phyloP scores from a whole-genome alignment of 1,140 invertebrate species.

The Zelostemma sp. region DNA sequence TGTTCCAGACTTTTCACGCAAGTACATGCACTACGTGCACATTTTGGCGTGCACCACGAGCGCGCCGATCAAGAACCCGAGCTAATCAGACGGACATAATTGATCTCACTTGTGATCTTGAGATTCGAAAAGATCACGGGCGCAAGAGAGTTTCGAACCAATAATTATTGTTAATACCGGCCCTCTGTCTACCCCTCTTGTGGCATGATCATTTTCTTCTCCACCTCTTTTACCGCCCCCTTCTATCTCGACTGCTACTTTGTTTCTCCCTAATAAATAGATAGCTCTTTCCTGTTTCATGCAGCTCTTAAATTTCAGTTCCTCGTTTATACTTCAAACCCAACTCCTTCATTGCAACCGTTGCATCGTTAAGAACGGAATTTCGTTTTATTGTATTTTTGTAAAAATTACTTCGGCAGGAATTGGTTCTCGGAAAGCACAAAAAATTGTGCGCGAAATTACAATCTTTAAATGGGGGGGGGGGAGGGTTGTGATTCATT shows the following conservation, averaged over 20 bases:
- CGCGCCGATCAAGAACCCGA: slow-evolving; percentile 51
- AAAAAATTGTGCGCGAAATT: too few species aligned
- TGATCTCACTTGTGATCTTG: slow-evolving; percentile 70
- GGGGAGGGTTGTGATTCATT: too few species aligned
- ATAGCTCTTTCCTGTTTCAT: too few species aligned
- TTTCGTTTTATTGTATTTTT: too few species aligned
- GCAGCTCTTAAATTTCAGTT: slow-evolving; percentile 4
- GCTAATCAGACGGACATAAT: slow-evolving; percentile 70
- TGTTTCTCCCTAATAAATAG: too few species aligned
- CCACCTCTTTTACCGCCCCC: slow-evolving; percentile 16
- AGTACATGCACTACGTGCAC: slow-evolving; percentile 26
- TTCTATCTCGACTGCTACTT: slow-evolving; percentile 28
- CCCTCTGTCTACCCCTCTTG: slow-evolving; percentile 35
- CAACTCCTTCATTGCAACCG: too few species aligned
- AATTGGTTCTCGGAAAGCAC: too few species aligned
- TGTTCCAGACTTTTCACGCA: neutral
- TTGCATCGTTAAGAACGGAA: too few species aligned
- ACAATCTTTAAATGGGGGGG: too few species aligned
- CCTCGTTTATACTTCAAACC: neutral
- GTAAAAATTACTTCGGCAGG: too few species aligned
- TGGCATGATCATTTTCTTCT: slow-evolving; percentile 30
- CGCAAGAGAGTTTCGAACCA: slow-evolving; percentile 67
- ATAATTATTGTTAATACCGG: slow-evolving; percentile 70
- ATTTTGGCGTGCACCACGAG: slow-evolving; percentile 30
- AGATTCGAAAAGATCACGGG: slow-evolving; percentile 69